These are phyloP conservation scores for Plutella xylostella DNA, from an alignment of 2,888 invertebrate genomes.

Conservation along the genomic window DNA sequence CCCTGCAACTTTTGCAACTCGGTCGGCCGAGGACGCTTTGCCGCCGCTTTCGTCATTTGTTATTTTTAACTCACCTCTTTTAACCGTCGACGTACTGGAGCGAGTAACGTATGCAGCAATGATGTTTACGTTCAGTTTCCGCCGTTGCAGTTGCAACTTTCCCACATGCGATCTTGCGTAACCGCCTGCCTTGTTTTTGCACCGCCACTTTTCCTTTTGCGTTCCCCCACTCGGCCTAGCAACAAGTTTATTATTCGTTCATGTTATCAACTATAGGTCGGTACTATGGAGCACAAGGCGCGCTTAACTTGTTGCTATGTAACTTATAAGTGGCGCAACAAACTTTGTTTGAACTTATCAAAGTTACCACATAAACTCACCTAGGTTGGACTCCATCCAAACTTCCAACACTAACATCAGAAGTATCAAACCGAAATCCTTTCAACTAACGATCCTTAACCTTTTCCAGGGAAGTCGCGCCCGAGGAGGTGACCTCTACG, in stretches of 20 bases:
- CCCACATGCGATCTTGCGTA: conserved; percentile 62
- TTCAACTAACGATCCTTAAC: not conserved
- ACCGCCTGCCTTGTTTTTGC: conserved; percentile 55
- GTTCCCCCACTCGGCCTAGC: conserved; percentile 30
- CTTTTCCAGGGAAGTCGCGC: conserved; percentile 51
- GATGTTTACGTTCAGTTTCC: conserved; percentile 45
- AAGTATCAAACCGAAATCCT: too few species aligned
- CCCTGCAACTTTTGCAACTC: conserved; percentile 49
- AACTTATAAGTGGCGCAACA: too few species aligned
- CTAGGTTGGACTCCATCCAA: too few species aligned
- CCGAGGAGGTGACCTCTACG: conserved; percentile 61
- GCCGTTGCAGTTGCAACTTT: conserved; percentile 44
- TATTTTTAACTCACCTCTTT: conserved; percentile 55
- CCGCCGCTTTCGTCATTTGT: conserved; percentile 54
- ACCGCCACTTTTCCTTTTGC: conserved; percentile 58
- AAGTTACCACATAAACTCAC: too few species aligned
- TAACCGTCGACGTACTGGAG: conserved; percentile 29
- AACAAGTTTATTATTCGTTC: conserved; percentile 1
- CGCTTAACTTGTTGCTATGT: too few species aligned
- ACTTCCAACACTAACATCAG: too few species aligned
- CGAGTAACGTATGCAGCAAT: conserved; percentile 42
- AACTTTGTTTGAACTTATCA: too few species aligned
- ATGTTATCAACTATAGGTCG: too few species aligned
- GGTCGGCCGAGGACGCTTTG: conserved; percentile 41
- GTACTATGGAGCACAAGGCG: too few species aligned